phyloP scores from a whole-genome alignment of 2,888 invertebrate species.

The Pristionchus arcanus region DNA sequence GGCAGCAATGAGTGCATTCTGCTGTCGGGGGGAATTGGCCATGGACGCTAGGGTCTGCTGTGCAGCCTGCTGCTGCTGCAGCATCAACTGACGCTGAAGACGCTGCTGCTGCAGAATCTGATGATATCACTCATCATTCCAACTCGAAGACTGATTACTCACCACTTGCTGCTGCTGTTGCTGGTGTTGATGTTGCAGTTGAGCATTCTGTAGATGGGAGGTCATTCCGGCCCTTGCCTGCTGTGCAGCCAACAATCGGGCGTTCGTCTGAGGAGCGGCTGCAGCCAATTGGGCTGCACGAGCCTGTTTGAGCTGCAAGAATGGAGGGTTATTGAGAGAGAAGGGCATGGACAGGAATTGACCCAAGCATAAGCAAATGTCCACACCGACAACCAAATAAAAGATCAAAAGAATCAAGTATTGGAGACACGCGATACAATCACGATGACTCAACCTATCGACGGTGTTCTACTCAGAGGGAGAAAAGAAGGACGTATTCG shows the following conservation, averaged over 20 bases:
- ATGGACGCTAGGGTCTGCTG: neutral
- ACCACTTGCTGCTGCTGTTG: slow-evolving; percentile 52
- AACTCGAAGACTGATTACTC: neutral
- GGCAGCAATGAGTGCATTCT: slow-evolving; percentile 56
- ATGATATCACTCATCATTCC: neutral
- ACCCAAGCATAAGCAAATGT: neutral
- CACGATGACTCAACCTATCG: neutral
- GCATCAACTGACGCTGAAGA: neutral
- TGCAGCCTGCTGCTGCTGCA: slow-evolving; percentile 55
- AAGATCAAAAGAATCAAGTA: neutral
- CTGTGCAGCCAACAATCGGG: slow-evolving; percentile 55
- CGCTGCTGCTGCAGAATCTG: neutral
- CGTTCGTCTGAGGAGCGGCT: slow-evolving; percentile 11
- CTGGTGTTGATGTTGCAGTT: slow-evolving; percentile 59
- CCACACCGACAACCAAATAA: neutral
- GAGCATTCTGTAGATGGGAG: slow-evolving; percentile 29
- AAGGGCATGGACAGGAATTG: neutral
- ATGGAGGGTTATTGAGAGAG: neutral
- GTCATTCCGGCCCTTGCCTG: slow-evolving; percentile 47
- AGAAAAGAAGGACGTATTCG: neutral
- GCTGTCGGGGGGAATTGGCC: slow-evolving; percentile 19
- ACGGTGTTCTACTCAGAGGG: neutral
- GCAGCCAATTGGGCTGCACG: slow-evolving; percentile 48
- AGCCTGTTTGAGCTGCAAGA: slow-evolving; percentile 54
- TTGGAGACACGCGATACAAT: neutral